A percentile compares a stretch with the other conserved stretches of the same genome.
phyloP scores from a whole-genome alignment of 2,113 vertebrate genomes.

The Forbesichthys papilliferus region DNA sequence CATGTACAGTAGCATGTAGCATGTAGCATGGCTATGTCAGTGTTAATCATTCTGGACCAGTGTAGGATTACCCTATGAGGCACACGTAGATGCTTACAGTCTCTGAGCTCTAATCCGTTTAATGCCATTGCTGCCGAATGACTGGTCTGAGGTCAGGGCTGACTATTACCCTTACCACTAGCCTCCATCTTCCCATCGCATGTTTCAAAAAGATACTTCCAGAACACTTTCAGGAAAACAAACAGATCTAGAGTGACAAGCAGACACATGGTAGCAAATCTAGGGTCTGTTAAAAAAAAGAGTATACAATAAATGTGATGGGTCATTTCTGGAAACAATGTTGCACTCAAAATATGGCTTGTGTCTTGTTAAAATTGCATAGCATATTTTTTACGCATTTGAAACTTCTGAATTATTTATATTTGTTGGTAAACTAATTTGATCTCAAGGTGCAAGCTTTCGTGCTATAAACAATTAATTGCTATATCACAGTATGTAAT shows the following conservation, averaged over 20 bases:
- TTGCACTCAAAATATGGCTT: too few species aligned
- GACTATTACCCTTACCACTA: slow-evolving; percentile 53
- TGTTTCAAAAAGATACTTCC: slow-evolving; percentile 30
- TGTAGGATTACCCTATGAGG: slow-evolving; percentile 58
- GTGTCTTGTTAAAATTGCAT: too few species aligned
- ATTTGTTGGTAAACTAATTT: background rate
- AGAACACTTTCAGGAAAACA: slow-evolving; percentile 32
- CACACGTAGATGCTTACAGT: slow-evolving; percentile 40
- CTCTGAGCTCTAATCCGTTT: slow-evolving; percentile 27
- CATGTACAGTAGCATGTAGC: slow-evolving; percentile 33
- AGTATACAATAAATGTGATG: slow-evolving; percentile 15
- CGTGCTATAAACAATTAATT: slow-evolving; percentile 20
- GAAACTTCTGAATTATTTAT: background rate
- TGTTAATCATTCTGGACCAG: slow-evolving; percentile 66
- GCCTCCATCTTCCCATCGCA: slow-evolving; percentile 43
- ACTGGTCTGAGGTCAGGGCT: slow-evolving; percentile 44
- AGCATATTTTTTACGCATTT: background rate
- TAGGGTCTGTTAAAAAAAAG: background rate
- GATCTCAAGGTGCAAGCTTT: too few species aligned
- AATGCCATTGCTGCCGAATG: slow-evolving; percentile 29
- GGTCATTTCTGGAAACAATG: background rate
- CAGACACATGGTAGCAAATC: too few species aligned
- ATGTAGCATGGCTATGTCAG: background rate
- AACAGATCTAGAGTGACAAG: too few species aligned
- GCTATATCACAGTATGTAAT: slow-evolving; percentile 40